phyloP scores from a whole-genome alignment of 2,797 vertebrate genomes.

The Gallirallus australis region DNA sequence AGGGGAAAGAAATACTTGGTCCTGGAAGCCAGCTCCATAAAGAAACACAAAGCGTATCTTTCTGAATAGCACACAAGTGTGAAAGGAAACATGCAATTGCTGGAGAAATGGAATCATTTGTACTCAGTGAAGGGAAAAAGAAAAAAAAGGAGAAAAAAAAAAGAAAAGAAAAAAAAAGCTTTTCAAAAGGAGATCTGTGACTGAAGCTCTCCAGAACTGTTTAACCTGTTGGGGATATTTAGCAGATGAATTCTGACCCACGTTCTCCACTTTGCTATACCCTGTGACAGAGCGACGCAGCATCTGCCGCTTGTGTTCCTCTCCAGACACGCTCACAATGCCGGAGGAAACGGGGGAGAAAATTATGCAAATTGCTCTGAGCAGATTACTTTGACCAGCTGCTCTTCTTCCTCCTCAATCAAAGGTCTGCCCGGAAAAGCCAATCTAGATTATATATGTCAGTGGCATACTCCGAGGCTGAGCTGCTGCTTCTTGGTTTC shows the following conservation, averaged over 20 bases:
- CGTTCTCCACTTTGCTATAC: slow-evolving; percentile 70
- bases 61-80: slow-evolving; percentile 60
- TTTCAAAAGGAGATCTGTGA: slow-evolving; percentile 79
- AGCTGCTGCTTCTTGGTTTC: background rate
- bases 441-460: slow-evolving; percentile 71
- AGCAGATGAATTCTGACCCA: slow-evolving; percentile 83
- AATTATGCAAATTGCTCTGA: slow-evolving; percentile 79
- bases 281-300: slow-evolving; percentile 61
- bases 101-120: slow-evolving; percentile 73
- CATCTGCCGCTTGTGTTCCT: slow-evolving; percentile 76
- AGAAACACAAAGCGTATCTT: slow-evolving; percentile 64
- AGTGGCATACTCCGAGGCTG: background rate
- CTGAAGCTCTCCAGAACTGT: slow-evolving; percentile 76
- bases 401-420: slow-evolving; percentile 77
- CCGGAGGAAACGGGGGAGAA: slow-evolving; percentile 77
- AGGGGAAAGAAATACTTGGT: slow-evolving; percentile 40
- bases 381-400: slow-evolving; percentile 80
- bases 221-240: slow-evolving; percentile 83
- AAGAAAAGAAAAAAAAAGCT: slow-evolving; percentile 1
- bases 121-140: slow-evolving; percentile 48
- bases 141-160: slow-evolving; percentile 21
- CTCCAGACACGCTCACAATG: slow-evolving; percentile 75
- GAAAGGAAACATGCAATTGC: slow-evolving; percentile 66
- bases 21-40: slow-evolving; percentile 29
- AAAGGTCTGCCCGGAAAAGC: slow-evolving; percentile 66